Evolutionary conservation across 1,140 invertebrate species (phyloP), one percentile per base, ranked within the genome.

Genomic region (Bathynomus jamesi): DNA sequence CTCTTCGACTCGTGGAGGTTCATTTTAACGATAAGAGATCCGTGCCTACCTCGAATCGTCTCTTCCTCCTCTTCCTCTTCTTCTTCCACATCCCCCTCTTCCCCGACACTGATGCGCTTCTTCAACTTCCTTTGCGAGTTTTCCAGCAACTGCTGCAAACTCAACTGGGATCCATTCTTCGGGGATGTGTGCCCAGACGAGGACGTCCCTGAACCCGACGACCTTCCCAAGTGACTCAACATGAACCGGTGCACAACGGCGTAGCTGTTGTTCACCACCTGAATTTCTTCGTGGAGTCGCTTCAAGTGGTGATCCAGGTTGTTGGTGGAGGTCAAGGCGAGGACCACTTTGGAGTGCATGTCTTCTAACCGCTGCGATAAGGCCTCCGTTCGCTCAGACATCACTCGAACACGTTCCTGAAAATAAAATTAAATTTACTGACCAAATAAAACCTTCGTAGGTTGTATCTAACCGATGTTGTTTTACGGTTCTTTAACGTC

Each of bases 321-420:
- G 87, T 93, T 84, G 60, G 93, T 84, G 0, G 90, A 88, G 10
- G 88, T 86, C 61, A 87, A 88, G 79, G 94, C 90, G 76, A 86
- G 87, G 81, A 91, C 92, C 81, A 94, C 91, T 82, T 95, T 95
- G 78, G 92, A 91, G 82, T 94, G 91, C 69, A 96, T 91, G 81
- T 96, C 94, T 82, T 97, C 94, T 74, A 85, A 78, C 76, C 83
- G 80, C 76, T 89, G 90, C 67, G 88, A 87, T 84, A 95, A 91
- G 81, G 90, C 89, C 83, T 96, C 94, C 71, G 94, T 91, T 78
- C 92, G 86, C 81, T 95, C 91, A 11, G 88, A 90, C 30, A 91
- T 95, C 66, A 90, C 84, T 81, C 91, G 91, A 10, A 96, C 91
- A 77, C 92, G 85, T 81, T 95, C 93, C 78, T 96, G 92, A 61